Evolutionary conservation across 2,113 vertebrate genomes (phyloP).

Genomic region (Chiloscyllium plagiosum): DNA sequence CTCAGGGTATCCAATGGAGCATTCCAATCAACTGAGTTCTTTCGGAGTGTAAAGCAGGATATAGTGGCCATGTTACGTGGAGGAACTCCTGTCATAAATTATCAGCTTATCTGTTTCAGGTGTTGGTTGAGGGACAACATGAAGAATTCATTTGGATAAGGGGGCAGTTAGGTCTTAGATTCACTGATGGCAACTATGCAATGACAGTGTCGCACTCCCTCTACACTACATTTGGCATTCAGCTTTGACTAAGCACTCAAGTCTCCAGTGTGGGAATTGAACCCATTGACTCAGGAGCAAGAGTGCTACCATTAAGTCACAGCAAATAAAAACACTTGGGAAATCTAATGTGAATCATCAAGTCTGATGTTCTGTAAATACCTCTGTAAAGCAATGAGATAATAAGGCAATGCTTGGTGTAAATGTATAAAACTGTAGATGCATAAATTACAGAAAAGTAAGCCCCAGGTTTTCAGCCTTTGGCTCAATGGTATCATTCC

Average conservation of each 20-base stretch:
- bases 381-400: neutral
- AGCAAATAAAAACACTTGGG: neutral
- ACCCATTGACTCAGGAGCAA: neutral
- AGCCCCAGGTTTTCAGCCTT: neutral
- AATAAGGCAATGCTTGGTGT: neutral
- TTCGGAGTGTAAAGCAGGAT: neutral
- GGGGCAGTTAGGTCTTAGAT: too few species aligned
- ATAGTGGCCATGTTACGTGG: neutral
- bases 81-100: neutral
- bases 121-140: neutral
- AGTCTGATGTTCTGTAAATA: neutral
- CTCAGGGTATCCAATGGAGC: neutral
- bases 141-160: neutral
- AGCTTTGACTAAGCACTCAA: neutral
- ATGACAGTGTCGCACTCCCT: neutral
- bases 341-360: neutral
- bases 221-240: neutral
- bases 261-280: neutral
- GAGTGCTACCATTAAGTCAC: neutral
- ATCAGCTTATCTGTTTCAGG: neutral
- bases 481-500: neutral
- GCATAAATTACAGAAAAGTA: neutral
- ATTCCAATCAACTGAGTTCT: neutral
- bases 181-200: neutral
- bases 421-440: neutral